Percentiles rank a stretch among this genome's conserved stretches.
Conservation (phyloP, 2,888 invertebrate species). For the Salticus scenicus region DNA sequence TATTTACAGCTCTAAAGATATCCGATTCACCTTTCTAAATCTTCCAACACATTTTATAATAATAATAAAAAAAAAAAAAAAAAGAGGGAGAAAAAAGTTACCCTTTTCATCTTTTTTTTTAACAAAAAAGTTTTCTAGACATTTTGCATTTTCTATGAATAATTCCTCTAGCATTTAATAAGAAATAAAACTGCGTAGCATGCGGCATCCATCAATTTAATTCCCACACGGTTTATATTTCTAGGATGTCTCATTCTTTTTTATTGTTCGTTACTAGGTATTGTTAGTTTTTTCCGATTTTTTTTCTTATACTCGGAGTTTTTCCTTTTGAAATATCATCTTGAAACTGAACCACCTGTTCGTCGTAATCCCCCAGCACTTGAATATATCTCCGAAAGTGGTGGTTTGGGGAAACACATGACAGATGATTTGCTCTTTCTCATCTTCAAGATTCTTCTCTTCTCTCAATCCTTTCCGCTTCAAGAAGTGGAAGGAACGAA, state of each 20-base stretch:
- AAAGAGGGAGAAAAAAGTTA: too few relatives aligned
- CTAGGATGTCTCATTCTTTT: constrained; percentile 57
- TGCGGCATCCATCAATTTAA: constrained; percentile 61
- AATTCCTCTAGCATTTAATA: constrained; percentile 65
- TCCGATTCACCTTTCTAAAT: not conserved
- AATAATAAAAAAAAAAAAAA: not conserved
- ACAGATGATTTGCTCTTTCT: constrained; percentile 65
- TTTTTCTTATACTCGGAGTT: constrained; percentile 41
- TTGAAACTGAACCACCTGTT: constrained; percentile 67
- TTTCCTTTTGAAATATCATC: constrained; percentile 66
- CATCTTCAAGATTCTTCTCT: constrained; percentile 55
- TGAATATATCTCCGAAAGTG: constrained; percentile 67
- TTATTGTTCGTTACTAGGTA: constrained; percentile 61
- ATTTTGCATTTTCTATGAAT: constrained; percentile 15
- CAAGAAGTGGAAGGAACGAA: constrained; percentile 25
- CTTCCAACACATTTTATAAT: not conserved
- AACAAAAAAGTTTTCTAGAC: constrained; percentile 49
- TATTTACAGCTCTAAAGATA: not conserved
- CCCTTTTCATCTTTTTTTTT: too few relatives aligned
- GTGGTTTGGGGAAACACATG: constrained; percentile 68
- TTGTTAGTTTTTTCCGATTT: constrained; percentile 43
- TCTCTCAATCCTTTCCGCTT: constrained; percentile 23
- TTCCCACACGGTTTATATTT: constrained; percentile 65
- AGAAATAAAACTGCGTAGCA: constrained; percentile 58
- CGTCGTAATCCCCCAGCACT: constrained; percentile 63